Base-by-base conservation (phyloP, 2,113 vertebrate species). In the Marmota flaviventris region DNA sequence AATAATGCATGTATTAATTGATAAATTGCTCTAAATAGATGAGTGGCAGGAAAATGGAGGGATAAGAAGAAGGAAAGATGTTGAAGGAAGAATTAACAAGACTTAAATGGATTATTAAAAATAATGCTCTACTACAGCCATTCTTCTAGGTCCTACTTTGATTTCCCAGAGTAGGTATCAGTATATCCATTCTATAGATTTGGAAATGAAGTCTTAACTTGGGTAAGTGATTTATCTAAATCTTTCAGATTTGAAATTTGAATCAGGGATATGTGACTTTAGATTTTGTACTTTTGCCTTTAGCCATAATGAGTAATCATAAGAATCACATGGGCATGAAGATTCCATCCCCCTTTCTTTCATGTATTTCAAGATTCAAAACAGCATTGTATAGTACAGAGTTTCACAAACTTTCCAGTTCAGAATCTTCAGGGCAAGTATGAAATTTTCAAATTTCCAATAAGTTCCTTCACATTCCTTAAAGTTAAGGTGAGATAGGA, bases 201-300 rank as follows among this genome's bases (percentile, higher is more conserved):
- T 91, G 65, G 81, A 95, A 92, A 34, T 75, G 67, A 37, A 94
- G 37, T 75, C 75, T 93, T 61, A 91, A 25, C 32, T 75, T n/a
- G 53, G 37, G 45, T 86, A 85, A 89, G 53, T 85, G 86, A 85
- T 45, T 75, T 73, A 14, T 37, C 56, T 58, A 20, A 48, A 48
- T 86, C 29, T 86, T 90, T 8, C 18, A 81, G 56, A 58, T 76
- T 17, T 88, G 89, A 82, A 86, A 88, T 91, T 75, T 81, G 75
- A 86, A 82, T 81, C 2, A 17, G 58, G 8, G 3, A 0, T 73
- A 37, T 75, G 78, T 96, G 29, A 29, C 79, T 91, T 13, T 42
- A 48, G 73, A 75, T 86, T 48, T 9, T 53, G 27, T 48, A 24
- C 37, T 87, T 82, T 72, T 87, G n/a, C 39, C 56, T 87, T 58